Conservation (phyloP, 2,797 vertebrate species). For the Myotis pilosus region DNA sequence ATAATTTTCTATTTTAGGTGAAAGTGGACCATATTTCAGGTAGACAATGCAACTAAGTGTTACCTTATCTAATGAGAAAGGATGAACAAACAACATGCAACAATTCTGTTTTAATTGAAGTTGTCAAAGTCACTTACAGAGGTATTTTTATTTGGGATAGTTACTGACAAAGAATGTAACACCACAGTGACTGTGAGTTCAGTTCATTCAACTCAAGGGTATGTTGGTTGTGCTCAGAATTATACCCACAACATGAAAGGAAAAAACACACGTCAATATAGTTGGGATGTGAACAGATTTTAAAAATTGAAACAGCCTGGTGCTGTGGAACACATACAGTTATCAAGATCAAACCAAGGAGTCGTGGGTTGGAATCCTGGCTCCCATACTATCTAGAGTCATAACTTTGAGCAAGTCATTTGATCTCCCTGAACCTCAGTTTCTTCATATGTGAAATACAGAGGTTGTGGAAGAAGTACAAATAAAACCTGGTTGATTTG, state of each 20-base stretch:
- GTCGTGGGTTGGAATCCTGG: not conserved
- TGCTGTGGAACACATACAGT: not conserved
- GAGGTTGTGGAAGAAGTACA: not conserved
- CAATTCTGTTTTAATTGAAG: not conserved
- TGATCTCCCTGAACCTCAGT: not conserved
- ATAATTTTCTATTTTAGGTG: not conserved
- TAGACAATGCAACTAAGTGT: not conserved
- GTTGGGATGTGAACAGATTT: not conserved
- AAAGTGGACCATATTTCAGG: not conserved
- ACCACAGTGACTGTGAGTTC: not conserved
- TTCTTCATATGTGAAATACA: conserved; percentile 22
- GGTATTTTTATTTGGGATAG: not conserved
- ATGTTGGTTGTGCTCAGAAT: not conserved
- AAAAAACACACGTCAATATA: not conserved
- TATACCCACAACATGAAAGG: not conserved
- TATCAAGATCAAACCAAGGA: not conserved
- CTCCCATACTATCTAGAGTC: not conserved
- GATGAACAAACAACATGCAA: not conserved
- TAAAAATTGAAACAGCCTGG: not conserved
- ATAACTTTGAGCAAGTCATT: not conserved
- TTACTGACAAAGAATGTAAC: not conserved
- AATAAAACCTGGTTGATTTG: not conserved
- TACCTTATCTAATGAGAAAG: not conserved
- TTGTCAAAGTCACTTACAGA: not conserved
- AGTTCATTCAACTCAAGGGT: not conserved